phyloP scores from a whole-genome alignment of 2,888 invertebrate genomes.

The Antheraea assamensis region DNA sequence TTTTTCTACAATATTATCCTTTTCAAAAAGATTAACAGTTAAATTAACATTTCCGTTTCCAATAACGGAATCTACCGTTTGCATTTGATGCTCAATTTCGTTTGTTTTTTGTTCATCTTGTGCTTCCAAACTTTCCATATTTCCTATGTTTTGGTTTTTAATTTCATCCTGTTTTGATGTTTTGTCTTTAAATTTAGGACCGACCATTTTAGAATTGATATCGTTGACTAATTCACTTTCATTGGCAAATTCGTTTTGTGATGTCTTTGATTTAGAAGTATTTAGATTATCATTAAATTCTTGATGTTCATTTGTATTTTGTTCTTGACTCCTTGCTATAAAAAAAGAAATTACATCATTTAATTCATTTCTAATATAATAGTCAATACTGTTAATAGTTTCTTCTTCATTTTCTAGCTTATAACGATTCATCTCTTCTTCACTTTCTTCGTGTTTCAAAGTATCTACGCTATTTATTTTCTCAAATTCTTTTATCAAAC shows the following conservation, averaged over 20 bases:
- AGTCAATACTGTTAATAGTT: not conserved
- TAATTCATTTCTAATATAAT: conserved; percentile 35
- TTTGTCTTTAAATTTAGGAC: conserved; percentile 21
- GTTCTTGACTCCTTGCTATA: conserved; percentile 10
- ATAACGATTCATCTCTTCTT: not conserved
- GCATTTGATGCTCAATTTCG: not conserved
- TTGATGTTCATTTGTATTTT: conserved; percentile 8
- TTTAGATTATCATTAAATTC: conserved; percentile 3
- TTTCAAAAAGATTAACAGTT: not conserved
- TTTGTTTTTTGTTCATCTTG: not conserved
- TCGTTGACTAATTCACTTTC: conserved; percentile 14
- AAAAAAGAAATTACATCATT: conserved; percentile 29
- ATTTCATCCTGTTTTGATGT: conserved; percentile 24
- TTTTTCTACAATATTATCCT: conserved; percentile 1
- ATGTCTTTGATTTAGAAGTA: not conserved
- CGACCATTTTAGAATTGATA: conserved; percentile 18
- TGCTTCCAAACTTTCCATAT: not conserved
- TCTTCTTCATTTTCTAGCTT: not conserved
- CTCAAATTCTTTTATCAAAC: not conserved
- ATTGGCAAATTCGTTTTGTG: conserved; percentile 20
- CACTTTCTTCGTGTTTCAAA: not conserved
- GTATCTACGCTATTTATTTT: not conserved
- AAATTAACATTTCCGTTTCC: not conserved
- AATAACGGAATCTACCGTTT: not conserved
- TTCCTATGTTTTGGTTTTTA: conserved; percentile 22